These are phyloP conservation scores for Gopherus flavomarginatus DNA, from an alignment of 2,113 vertebrate species.

Conservation along the genomic window DNA sequence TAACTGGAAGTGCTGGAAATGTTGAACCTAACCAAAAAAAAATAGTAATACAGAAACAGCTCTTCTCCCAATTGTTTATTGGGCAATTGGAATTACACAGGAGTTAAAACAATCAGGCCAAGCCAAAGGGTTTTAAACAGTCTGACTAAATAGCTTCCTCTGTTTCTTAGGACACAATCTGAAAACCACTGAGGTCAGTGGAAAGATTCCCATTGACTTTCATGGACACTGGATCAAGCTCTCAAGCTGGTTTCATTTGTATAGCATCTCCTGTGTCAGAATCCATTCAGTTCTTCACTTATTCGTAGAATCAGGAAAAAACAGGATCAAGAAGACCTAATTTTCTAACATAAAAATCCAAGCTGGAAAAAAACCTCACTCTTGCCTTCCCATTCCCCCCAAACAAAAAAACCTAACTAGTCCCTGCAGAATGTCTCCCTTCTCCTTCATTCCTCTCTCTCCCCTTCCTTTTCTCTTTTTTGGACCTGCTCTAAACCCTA, in stretches of 20 bases:
- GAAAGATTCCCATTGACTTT: background rate
- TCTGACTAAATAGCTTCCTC: background rate
- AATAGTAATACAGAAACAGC: background rate
- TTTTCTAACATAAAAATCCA: background rate
- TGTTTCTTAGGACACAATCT: constrained; percentile 14
- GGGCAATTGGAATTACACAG: background rate
- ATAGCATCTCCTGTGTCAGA: background rate
- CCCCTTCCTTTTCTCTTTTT: background rate
- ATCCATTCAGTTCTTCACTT: background rate
- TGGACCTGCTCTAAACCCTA: background rate
- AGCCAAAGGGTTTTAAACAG: background rate
- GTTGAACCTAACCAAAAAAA: background rate
- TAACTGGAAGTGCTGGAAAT: constrained; percentile 2
- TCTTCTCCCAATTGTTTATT: background rate
- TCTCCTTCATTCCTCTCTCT: background rate
- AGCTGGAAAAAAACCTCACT: background rate
- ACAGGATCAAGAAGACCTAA: background rate
- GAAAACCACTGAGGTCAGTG: background rate
- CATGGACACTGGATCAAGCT: background rate
- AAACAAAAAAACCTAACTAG: fast-evolving
- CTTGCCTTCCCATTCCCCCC: background rate
- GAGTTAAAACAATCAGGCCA: background rate
- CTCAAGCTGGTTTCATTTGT: background rate
- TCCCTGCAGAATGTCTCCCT: background rate
- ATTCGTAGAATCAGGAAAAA: background rate